Evolutionary conservation across 2,888 invertebrate species (phyloP).

Genomic region (Tenodera sinensis): DNA sequence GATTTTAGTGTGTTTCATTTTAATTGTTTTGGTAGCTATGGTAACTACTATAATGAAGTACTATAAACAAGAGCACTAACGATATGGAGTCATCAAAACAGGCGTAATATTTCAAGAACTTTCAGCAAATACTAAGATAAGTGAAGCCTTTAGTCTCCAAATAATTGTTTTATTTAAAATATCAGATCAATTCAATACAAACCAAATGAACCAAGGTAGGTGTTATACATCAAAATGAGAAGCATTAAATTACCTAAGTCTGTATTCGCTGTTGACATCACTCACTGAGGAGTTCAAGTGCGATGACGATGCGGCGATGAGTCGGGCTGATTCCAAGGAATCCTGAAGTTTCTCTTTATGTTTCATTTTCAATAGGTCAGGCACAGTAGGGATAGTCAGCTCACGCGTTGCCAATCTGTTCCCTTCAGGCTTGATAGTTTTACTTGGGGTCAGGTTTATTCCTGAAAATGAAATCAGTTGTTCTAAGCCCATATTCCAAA

Average conservation of each 20-base stretch:
- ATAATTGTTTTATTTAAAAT: no score
- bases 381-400: conserved; percentile 59
- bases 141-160: no score
- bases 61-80: no score
- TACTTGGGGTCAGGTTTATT: conserved; percentile 40
- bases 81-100: no score
- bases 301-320: conserved; percentile 51
- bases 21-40: no score
- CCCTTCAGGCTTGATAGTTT: conserved; percentile 20
- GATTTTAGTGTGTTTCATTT: no score
- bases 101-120: no score
- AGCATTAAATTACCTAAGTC: conserved; percentile 37
- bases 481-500: no score
- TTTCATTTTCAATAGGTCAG: conserved; percentile 59
- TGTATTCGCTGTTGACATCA: conserved; percentile 38
- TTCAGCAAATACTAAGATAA: no score
- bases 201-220: not conserved
- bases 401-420: conserved; percentile 31
- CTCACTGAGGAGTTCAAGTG: not conserved
- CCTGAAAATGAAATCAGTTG: not conserved
- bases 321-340: conserved; percentile 58
- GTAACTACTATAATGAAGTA: no score
- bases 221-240: no score
- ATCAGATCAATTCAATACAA: not conserved
- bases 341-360: conserved; percentile 57